These are phyloP conservation scores for Drosophila lacicola DNA, from an alignment of 2,888 invertebrate genomes.

Conservation along the genomic window DNA sequence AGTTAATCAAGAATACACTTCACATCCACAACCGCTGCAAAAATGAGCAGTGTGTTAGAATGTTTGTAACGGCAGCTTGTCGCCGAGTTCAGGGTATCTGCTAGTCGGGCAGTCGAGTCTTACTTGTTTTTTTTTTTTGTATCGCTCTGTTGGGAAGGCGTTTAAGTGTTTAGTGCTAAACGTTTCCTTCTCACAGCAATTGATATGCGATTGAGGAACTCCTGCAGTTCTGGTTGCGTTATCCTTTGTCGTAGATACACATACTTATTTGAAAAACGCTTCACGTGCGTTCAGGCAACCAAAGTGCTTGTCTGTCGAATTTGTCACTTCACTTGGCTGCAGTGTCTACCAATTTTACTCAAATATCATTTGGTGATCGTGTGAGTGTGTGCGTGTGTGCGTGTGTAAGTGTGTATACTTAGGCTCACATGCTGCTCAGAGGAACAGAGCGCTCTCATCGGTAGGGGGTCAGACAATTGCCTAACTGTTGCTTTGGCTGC, in stretches of 20 bases:
- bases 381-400: conserved; percentile 6
- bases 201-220: conserved; percentile 56
- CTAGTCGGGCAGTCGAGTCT: too few relatives aligned
- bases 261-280: conserved; percentile 52
- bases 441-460: conserved; percentile 57
- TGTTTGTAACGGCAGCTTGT: too few relatives aligned
- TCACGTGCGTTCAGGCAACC: conserved; percentile 48
- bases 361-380: conserved; percentile 58
- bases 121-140: conserved; percentile 1
- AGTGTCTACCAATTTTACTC: conserved; percentile 46
- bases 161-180: conserved; percentile 71
- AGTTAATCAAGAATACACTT: too few relatives aligned
- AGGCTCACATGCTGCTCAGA: conserved; percentile 22
- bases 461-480: conserved; percentile 67
- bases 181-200: conserved; percentile 57
- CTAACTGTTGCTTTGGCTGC: conserved; percentile 48
- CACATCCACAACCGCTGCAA: too few relatives aligned
- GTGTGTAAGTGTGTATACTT: conserved; percentile 16
- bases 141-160: neutral
- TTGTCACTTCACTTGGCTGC: conserved; percentile 65
- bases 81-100: too few relatives aligned
- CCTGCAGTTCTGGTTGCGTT: conserved; percentile 35
- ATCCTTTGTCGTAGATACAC: conserved; percentile 48
- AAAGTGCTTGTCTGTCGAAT: conserved; percentile 44
- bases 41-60: too few relatives aligned